Conservation (phyloP, 2,797 vertebrate species). For the Sebastolobus altivelis region DNA sequence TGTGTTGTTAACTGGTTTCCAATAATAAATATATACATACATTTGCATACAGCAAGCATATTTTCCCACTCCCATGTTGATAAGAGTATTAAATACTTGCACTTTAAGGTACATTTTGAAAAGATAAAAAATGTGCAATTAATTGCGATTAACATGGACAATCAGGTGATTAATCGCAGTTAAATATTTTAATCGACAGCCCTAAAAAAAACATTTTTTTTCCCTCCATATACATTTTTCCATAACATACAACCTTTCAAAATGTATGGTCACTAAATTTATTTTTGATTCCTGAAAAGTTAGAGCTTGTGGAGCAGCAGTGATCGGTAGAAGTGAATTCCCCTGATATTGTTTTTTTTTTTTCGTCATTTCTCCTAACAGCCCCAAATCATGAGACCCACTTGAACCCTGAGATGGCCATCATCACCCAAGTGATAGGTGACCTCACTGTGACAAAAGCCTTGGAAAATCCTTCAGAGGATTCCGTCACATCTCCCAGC, state of each 20-base stretch:
- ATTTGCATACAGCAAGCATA: no score
- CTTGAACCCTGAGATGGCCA: not conserved
- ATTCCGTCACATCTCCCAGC: not conserved
- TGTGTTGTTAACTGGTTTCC: no score
- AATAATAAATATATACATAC: no score
- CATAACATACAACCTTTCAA: not conserved
- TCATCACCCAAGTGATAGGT: not conserved
- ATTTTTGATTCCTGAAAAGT: not conserved
- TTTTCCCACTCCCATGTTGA: no score
- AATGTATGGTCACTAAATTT: not conserved
- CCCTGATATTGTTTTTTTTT: not conserved
- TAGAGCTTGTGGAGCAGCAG: not conserved
- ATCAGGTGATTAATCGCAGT: no score
- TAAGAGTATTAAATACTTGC: no score
- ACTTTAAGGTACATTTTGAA: no score
- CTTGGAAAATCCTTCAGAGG: constrained; percentile 4
- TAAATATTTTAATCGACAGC: no score
- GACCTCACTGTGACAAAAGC: constrained; percentile 21
- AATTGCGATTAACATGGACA: no score
- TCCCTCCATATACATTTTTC: not conserved
- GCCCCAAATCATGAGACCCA: constrained; percentile 22
- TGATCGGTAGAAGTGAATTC: not conserved
- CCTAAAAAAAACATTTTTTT: no score
- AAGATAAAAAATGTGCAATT: no score
- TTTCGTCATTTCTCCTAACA: constrained; percentile 36